Evolutionary conservation across 2,888 invertebrate genomes (phyloP), one percentile per base, ranked within the genome.

Genomic region (Ormyrus nitidulus): DNA sequence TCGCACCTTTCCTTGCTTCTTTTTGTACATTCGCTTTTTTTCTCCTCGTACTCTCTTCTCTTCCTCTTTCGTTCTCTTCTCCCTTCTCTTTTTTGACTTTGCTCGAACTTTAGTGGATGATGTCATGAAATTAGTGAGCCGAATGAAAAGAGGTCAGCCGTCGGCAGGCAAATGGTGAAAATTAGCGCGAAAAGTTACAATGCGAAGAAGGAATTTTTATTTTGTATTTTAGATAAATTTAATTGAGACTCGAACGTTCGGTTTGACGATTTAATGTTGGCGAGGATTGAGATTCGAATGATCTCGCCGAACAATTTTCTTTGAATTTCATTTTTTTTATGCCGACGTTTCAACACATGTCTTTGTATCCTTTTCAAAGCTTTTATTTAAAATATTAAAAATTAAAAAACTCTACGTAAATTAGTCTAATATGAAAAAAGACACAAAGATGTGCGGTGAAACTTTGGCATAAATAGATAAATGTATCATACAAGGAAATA

Each of bases 1-100:
- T 72, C 61, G 73, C 68, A 73, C 64, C 80, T 64, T 77, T 76
- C 70, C 73, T 80, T 71, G 66, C 71, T 71, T 71, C 56, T 54
- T 46, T 66, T 61, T 70, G 48, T 49, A 44, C 53, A 7, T 53
- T 72, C n/a, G 62, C 65, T 10, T 44, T 53, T 53, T 54, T 34
- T 69, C 19, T 49, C 48, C 66, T 11, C 53, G 34, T 51, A 34
- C n/a, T 53, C 6, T 48, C 34, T 9, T 8, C 54, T n/a, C 61
- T 3, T n/a, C 49, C 19, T 64, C 44, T 44, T 9, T 46, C 53
- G 48, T 53, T 54, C n/a, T 11, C 7, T 51, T 48, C 9, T 46
- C 65, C 9, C 34, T 51, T 51, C 51, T 46, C 49, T 13, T 73
- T 53, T 77, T 64, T 51, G 13, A 64, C 53, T 59, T 58, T 48